phyloP scores from a whole-genome alignment of 2,113 vertebrate species.

The Pyxicephalus adspersus region DNA sequence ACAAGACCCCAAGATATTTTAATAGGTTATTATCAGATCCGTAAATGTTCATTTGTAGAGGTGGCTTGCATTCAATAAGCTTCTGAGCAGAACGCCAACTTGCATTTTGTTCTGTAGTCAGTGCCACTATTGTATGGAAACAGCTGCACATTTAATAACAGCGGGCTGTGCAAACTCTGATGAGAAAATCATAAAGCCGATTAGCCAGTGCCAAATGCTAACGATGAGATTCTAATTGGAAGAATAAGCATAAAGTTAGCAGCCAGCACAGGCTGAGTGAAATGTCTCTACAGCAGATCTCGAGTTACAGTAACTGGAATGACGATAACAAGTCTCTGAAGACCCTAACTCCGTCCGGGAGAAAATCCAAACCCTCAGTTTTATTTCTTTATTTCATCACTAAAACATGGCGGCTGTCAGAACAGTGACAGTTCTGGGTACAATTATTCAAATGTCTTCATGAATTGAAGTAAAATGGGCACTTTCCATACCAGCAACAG shows the following conservation, averaged over 20 bases:
- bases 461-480: not conserved
- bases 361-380: constrained; percentile 14
- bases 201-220: constrained; percentile 16
- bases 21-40: too few species aligned
- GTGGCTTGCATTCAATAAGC: too few species aligned
- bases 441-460: too few species aligned
- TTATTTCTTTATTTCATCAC: constrained; percentile 17
- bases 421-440: too few species aligned
- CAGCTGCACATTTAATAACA: constrained; percentile 11
- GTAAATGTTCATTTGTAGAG: too few species aligned
- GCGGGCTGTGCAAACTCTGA: not conserved
- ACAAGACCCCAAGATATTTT: too few species aligned
- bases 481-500: not conserved
- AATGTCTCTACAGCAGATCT: constrained; percentile 17
- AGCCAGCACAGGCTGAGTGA: constrained; percentile 15
- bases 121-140: not conserved
- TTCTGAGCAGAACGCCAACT: too few species aligned
- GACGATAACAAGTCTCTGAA: not conserved
- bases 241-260: constrained; percentile 30
- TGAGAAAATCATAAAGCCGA: not conserved
- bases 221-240: constrained; percentile 26
- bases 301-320: constrained; percentile 1
- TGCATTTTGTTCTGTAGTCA: not conserved
- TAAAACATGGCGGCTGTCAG: not conserved
- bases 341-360: constrained; percentile 6